Percentiles rank a stretch among this genome's conserved stretches.
These are phyloP conservation scores for Heptranchias perlo DNA, from an alignment of 2,113 vertebrate species.

Conservation along the genomic window DNA sequence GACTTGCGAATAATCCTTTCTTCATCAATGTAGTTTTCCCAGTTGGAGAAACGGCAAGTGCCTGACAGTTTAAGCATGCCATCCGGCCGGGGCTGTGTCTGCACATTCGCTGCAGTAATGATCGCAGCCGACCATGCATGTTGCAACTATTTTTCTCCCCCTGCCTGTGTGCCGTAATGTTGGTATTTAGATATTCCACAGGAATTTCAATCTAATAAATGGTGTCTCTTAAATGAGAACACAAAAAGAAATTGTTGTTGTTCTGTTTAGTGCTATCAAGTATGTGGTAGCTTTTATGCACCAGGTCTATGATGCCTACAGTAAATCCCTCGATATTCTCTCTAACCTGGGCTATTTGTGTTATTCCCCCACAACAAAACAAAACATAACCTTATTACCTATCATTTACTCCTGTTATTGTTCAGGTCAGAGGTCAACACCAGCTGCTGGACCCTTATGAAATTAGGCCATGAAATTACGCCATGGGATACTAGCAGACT, in stretches of 20 bases:
- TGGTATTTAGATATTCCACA: neutral
- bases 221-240: neutral
- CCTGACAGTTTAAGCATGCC: neutral
- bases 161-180: neutral
- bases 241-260: neutral
- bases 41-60: neutral
- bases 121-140: constrained; percentile 39
- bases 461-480: neutral
- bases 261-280: neutral
- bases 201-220: neutral
- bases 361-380: neutral
- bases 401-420: neutral
- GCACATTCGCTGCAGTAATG: constrained; percentile 43
- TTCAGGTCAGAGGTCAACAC: neutral
- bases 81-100: constrained; percentile 7
- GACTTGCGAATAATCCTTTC: neutral
- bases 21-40: neutral
- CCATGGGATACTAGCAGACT: neutral
- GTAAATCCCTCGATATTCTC: neutral
- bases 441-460: no score
- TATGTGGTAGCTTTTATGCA: neutral
- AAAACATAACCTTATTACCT: neutral
- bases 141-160: constrained; percentile 24
- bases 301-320: neutral
- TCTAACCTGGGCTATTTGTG: neutral